These are phyloP conservation scores for Brachystomella parvula DNA, from an alignment of 1,140 invertebrate species.

Conservation along the genomic window DNA sequence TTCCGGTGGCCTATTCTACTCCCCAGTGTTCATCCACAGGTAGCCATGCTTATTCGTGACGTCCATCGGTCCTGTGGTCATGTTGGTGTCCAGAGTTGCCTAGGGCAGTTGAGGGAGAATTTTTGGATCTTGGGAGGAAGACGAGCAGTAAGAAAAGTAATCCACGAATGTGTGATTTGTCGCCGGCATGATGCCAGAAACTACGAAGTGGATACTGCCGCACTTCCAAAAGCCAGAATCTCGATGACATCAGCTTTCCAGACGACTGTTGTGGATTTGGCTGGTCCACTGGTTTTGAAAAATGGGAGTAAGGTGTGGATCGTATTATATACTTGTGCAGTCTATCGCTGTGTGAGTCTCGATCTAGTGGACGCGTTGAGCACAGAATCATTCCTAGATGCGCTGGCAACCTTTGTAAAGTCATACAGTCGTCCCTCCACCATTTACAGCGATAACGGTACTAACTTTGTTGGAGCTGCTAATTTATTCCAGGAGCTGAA, in stretches of 20 bases:
- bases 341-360: slow-evolving; percentile 38
- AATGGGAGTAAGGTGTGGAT: slow-evolving; percentile 19
- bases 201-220: not conserved
- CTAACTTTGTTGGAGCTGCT: slow-evolving; percentile 42
- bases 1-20: slow-evolving; percentile 34
- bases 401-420: not conserved
- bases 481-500: slow-evolving; percentile 28
- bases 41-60: slow-evolving; percentile 33
- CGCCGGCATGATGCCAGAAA: not conserved
- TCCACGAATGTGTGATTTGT: slow-evolving; percentile 1
- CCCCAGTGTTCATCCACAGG: slow-evolving; percentile 29
- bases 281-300: slow-evolving; percentile 33
- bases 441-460: slow-evolving; percentile 44
- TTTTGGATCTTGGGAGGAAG: slow-evolving; percentile 12
- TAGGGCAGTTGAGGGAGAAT: slow-evolving; percentile 31
- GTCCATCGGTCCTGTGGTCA: slow-evolving; percentile 28
- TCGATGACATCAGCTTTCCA: slow-evolving; percentile 31
- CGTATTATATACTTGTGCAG: slow-evolving; percentile 42
- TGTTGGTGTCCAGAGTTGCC: slow-evolving; percentile 17
- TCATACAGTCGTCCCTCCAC: not conserved
- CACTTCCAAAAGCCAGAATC: slow-evolving; percentile 38
- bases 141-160: not conserved
- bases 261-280: slow-evolving; percentile 32
- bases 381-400: slow-evolving; percentile 29
- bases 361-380: slow-evolving; percentile 34